Evolutionary conservation across 2,113 vertebrate genomes (phyloP), one percentile per base, ranked within the genome.

Genomic region (Sciurus niger): DNA sequence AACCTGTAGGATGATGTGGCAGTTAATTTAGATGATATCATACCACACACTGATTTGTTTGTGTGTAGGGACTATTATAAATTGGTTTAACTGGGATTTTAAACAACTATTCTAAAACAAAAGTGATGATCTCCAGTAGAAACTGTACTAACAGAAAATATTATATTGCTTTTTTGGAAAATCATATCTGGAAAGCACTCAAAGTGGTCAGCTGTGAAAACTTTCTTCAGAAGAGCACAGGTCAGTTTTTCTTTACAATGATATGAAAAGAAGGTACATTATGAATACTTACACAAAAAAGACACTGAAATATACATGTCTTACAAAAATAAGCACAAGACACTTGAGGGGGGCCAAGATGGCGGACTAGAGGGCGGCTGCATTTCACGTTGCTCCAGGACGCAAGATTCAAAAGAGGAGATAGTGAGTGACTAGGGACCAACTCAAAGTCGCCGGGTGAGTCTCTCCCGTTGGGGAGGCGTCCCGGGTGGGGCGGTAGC

Each of bases 171-270:
- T 77, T 83, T 77, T 83, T 72, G n/a, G 67, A 76, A 93, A 93
- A 53, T 34, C 40, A 0, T 93, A 90, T 95, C 82, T 78, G 58
- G 34, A 43, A 95, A 78, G 72, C 53, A 63, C 37, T 77, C 48
- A 93, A 90, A 79, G 86, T 37, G 90, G 58, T 48, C 68, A 90
- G 48, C 67, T 90, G 28, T 86, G 68, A 63, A 80, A 68, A 48
- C 10, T 93, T 90, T 82, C 74, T 86, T 86, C 48, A 77, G 34
- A 86, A 95, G 28, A 86, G n/a, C 34, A 93, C 73, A 63, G 86
- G 58, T 1, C 7, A 74, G 74, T 28, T 89, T 94, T 94, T 96
- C 63, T 65, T 92, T 84, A 80, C 79, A 96, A 85, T 85, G 2
- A 65, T 40, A 70, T 73, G 60, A 43, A 94, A 94, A 79, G 37